Evolutionary conservation across 2,888 invertebrate species (phyloP), one percentile per base, ranked within the genome.

Genomic region (Stegophylla sp.): DNA sequence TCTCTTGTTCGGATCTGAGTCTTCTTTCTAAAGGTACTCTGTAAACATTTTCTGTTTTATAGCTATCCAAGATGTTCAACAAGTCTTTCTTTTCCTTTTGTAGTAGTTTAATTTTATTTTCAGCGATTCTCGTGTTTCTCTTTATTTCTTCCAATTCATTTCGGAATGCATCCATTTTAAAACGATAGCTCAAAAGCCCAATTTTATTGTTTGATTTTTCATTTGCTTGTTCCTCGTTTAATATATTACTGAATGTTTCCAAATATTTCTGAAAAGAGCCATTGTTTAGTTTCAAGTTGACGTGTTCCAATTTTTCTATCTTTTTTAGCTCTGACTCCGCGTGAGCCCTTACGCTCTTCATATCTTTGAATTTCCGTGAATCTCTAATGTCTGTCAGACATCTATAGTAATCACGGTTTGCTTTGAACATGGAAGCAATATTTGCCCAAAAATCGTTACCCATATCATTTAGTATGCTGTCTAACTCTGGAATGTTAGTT

Each of bases 21-120:
- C 15, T 41, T 64, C 23, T 64, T 75, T 75, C 51, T 20, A 75
- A 51, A 28, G 75, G 41, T 34, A 64, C 17, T 23, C 15, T 64
- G 17, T 53, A 1, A 1, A 75, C 4, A 4, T 51, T 41, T 41
- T 41, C 41, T 5, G 9, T 10, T 1, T 51, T 26, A n/a, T 73
- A 61, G 15, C 45, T 26, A 0, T 28, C 7, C 7, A 75, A 5
- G 23, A 53, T 64, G 23, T 75, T 75, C 15, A 53, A 17, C 10
- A 75, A 53, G 51, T 75, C 64, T 51, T 26, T 64, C 0, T 64
- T 75, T 63, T 64, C 23, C 1, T 28, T 45, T 12, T 45, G 12
- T 9, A 69, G 7, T 59, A 69, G 3, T 15, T 10, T 12, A 9
- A 69, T 17, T 5, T 20, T 43, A 13, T 28, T 48, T 69, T 69